Percentiles rank a stretch among this genome's conserved stretches.
These are phyloP conservation scores for Dryocosmus kuriphilus DNA, from an alignment of 2,888 invertebrate species.

Conservation along the genomic window DNA sequence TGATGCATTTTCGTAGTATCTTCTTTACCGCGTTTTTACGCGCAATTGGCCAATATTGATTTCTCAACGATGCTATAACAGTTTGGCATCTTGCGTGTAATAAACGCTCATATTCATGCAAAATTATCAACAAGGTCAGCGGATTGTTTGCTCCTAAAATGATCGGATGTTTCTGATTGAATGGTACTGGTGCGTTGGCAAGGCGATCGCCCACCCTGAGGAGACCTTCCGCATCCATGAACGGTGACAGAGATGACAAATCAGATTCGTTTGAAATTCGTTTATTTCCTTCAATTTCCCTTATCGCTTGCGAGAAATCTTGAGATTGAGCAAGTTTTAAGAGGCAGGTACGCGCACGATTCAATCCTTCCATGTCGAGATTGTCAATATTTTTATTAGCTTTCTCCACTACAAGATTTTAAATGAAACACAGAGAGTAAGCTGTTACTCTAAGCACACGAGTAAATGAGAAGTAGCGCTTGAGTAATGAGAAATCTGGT, in stretches of 20 bases:
- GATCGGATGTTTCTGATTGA: too few species aligned
- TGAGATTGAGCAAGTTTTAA: background rate
- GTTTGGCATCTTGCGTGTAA: slow-evolving; percentile 56
- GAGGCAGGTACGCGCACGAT: background rate
- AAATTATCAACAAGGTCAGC: too few species aligned
- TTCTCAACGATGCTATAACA: background rate
- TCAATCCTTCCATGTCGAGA: background rate
- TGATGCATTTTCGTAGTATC: too few species aligned
- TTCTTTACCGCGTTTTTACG: too few species aligned
- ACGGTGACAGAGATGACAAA: background rate
- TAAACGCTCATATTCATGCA: slow-evolving; percentile 40
- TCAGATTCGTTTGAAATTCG: background rate
- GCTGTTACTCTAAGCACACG: background rate
- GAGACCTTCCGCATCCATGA: background rate
- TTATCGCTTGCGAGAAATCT: background rate
- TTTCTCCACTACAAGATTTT: background rate
- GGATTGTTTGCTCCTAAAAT: too few species aligned
- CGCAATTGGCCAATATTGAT: too few species aligned
- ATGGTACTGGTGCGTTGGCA: slow-evolving; percentile 52
- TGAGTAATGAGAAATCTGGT: background rate
- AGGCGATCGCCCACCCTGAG: slow-evolving; percentile 62
- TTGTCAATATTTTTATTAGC: too few species aligned
- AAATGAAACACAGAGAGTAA: background rate
- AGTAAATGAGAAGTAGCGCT: background rate
- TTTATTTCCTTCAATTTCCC: background rate